Conservation (phyloP, 2,113 vertebrate species). For the Thamnaconus septentrionalis region DNA sequence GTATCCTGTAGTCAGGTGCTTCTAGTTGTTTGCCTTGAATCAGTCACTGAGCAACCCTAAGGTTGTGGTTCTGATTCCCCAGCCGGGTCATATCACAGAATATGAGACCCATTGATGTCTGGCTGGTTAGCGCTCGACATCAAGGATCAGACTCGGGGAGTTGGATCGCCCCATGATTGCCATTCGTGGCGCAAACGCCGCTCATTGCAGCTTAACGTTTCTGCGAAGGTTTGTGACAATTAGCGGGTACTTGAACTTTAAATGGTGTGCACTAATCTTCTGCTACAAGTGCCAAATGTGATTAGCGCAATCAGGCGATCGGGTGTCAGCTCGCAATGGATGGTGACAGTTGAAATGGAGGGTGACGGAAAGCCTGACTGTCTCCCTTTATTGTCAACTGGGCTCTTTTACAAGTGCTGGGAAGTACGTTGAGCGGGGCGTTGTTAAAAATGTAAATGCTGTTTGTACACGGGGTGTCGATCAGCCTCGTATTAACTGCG, state of each 20-base stretch:
- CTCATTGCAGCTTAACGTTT: background rate
- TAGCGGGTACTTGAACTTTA: no score
- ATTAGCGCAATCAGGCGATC: background rate
- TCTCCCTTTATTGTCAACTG: conserved; percentile 5
- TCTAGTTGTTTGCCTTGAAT: no score
- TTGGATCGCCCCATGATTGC: no score
- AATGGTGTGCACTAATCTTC: no score
- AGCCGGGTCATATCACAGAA: no score
- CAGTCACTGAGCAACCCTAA: no score
- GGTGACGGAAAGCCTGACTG: background rate
- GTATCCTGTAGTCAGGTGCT: no score
- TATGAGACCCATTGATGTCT: no score
- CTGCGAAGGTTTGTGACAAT: background rate
- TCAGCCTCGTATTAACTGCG: conserved; percentile 5
- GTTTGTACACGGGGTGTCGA: conserved; percentile 16
- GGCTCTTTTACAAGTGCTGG: conserved; percentile 11
- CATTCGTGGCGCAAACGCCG: no score
- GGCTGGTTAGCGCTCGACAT: no score
- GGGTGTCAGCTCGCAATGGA: background rate
- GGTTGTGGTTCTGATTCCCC: no score
- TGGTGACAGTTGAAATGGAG: conserved; percentile 9
- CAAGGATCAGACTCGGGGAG: no score
- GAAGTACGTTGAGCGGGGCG: background rate
- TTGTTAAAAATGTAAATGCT: conserved; percentile 30
- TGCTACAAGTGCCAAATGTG: background rate